phyloP scores from a whole-genome alignment of 2,797 vertebrate species.

The Bufotes viridis region DNA sequence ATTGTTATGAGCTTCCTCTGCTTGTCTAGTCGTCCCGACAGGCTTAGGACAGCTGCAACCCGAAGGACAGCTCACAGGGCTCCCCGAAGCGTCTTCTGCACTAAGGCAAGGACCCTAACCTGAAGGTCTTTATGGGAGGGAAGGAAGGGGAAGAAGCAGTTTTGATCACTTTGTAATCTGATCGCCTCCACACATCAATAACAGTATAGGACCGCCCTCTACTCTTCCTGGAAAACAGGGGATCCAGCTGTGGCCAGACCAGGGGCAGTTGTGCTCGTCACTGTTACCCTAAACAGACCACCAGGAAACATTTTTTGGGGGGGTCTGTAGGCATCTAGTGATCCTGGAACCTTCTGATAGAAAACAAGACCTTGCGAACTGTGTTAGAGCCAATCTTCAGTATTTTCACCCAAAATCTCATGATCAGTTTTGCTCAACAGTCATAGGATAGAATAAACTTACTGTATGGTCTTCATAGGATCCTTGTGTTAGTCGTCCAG shows the following conservation, averaged over 20 bases:
- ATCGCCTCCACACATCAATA: slow-evolving; percentile 11
- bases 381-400: not conserved
- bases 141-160: not conserved
- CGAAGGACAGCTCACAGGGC: not conserved
- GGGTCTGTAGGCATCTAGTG: not conserved
- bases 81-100: not conserved
- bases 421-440: not conserved
- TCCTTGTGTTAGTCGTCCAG: not conserved
- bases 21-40: not conserved
- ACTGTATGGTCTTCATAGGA: slow-evolving; percentile 39
- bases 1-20: not conserved
- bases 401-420: not conserved
- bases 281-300: not conserved
- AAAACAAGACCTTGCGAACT: not conserved
- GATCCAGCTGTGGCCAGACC: slow-evolving; percentile 41
- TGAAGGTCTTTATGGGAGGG: slow-evolving; percentile 16
- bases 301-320: not conserved
- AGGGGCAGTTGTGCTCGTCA: not conserved
- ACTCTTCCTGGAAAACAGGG: slow-evolving; percentile 31
- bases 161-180: slow-evolving; percentile 32
- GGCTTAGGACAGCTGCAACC: not conserved
- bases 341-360: not conserved
- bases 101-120: not conserved
- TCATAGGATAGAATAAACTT: not conserved
- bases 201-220: slow-evolving; percentile 10